phyloP scores from a whole-genome alignment of 1,140 invertebrate species.

The Pomacea maculata region DNA sequence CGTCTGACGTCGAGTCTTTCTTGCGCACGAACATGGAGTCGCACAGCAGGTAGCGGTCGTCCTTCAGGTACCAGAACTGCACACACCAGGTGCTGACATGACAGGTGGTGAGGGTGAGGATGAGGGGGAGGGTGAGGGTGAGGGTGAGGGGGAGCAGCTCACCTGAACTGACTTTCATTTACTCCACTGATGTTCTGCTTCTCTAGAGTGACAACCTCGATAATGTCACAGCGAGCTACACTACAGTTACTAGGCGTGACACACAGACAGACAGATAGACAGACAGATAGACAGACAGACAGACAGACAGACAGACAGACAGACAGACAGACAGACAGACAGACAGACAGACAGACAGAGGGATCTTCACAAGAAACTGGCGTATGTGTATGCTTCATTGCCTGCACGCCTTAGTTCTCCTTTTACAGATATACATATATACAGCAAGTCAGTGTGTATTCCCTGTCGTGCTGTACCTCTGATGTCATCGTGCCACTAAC shows the following conservation, averaged over 20 bases:
- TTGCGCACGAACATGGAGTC: too few species aligned
- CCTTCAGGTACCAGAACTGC: too few species aligned
- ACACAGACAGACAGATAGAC: background rate
- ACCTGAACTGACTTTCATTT: background rate
- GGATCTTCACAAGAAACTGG: background rate
- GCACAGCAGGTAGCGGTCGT: too few species aligned
- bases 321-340: slow-evolving; percentile 13
- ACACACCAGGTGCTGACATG: background rate
- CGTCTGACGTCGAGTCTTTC: too few species aligned
- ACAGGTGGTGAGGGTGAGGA: background rate
- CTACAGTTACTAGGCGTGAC: background rate
- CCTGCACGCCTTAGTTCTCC: background rate
- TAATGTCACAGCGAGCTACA: background rate
- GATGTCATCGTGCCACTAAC: too few species aligned
- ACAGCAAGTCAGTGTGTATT: background rate
- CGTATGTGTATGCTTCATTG: background rate
- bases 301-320: background rate
- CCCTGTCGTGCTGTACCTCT: too few species aligned
- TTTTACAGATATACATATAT: too few species aligned
- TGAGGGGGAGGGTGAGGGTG: too few species aligned
- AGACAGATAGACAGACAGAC: background rate
- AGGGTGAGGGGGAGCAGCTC: background rate
- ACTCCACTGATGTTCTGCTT: too few species aligned
- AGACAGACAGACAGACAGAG: slow-evolving; percentile 5
- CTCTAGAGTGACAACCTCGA: background rate